These are phyloP conservation scores for Cyrtorhinus lividipennis DNA, from an alignment of 1,140 invertebrate species.

Conservation along the genomic window DNA sequence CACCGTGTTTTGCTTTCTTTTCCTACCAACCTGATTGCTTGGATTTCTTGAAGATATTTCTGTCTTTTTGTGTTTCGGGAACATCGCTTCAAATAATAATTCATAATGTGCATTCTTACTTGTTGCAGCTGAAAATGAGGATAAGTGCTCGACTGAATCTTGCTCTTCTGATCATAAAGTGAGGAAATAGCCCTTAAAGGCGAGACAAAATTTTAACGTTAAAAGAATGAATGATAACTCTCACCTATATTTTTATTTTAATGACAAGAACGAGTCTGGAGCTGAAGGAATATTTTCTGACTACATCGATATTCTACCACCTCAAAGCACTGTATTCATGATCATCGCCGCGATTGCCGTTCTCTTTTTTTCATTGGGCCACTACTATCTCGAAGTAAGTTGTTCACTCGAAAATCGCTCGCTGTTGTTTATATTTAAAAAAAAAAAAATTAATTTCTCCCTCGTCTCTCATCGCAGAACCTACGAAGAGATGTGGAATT, in stretches of 20 bases:
- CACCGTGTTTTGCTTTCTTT: too few relatives aligned
- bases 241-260: too few relatives aligned
- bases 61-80: too few relatives aligned
- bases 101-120: too few relatives aligned
- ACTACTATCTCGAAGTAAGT: constrained; percentile 50
- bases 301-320: not conserved
- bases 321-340: constrained; percentile 11
- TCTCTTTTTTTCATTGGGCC: constrained; percentile 55
- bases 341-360: constrained; percentile 48
- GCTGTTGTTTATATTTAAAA: constrained; percentile 20
- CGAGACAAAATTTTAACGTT: too few relatives aligned
- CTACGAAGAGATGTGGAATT: constrained; percentile 44
- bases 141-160: not conserved
- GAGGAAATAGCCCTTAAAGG: too few relatives aligned
- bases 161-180: not conserved
- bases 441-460: constrained; percentile 20
- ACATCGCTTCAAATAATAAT: too few relatives aligned
- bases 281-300: not conserved
- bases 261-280: not conserved
- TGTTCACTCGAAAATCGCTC: not conserved
- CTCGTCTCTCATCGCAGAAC: constrained; percentile 31
- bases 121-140: too few relatives aligned
- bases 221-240: too few relatives aligned
- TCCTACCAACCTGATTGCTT: too few relatives aligned
- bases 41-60: too few relatives aligned